Evolutionary conservation across 2,797 vertebrate genomes (phyloP), one percentile per base, ranked within the genome.

Genomic region (Rhinichthys osculus): DNA sequence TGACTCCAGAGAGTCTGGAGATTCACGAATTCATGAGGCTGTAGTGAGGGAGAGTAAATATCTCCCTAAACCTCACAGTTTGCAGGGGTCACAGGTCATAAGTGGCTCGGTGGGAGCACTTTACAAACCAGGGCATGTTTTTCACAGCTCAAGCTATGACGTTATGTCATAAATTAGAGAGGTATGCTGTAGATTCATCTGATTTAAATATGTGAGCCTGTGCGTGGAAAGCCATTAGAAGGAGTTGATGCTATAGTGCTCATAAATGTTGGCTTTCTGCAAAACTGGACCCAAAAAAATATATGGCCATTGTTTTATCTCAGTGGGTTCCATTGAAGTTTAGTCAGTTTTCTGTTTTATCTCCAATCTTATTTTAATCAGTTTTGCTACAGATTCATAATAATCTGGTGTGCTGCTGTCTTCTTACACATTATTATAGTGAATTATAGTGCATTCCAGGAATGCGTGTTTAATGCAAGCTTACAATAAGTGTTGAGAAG

Each of bases 1-100:
- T 42, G 64, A 78, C 89, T 88, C 80, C 62, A 64, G 76, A 64
- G 67, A 74, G 82, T 81, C 84, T 89, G 77, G 62, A 67, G 77
- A 66, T 85, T 57, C 72, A 85, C 33, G 19, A 81, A 83, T 78
- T 77, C 81, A 87, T 83, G 71, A 86, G 81, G 64, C 77, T 79
- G 59, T 23, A 10, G 40, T 40, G 9, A 62, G 44, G 71, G 44
- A 74, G n/a, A 27, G 67, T 57, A 84, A 86, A 74, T 42, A 54
- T 76, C 78, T 82, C 78, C 62, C 30, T 52, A 76, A 72, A 69
- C 82, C 30, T 70, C 40, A 70, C 40, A 57, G 40, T 59, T 78
- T 81, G 70, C 70, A 62, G 69, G 47, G 79, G 59, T 89, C 70
- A 54, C 67, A 62, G 21, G 59, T 52, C 40, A 33, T 40, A 70